Percentiles rank a stretch among this genome's conserved stretches.
Conservation (phyloP, 2,888 invertebrate genomes). For the Amiota mariae region DNA sequence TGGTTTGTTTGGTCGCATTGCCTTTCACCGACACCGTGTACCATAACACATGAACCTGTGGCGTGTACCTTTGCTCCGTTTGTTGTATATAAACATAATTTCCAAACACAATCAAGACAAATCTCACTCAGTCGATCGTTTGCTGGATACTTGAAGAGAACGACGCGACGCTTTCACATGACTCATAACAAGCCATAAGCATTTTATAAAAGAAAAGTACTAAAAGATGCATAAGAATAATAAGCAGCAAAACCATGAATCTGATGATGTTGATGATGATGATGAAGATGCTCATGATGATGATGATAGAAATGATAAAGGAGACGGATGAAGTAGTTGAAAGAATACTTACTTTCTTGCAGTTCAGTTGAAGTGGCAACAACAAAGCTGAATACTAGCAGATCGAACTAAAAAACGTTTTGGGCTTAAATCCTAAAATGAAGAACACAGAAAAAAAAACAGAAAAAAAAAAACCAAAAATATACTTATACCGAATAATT, state of each 20-base stretch:
- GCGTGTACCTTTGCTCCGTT: conserved; percentile 49
- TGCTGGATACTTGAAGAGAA: background rate
- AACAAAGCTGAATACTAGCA: conserved; percentile 33
- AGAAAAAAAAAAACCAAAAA: no score
- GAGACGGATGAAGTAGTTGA: background rate
- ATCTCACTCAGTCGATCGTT: conserved; percentile 48
- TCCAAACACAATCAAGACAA: conserved; percentile 55
- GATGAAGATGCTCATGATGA: no score
- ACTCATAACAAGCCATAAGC: conserved; percentile 64
- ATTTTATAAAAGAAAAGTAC: conserved; percentile 45
- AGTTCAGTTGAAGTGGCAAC: conserved; percentile 10
- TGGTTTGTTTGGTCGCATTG: conserved; percentile 60
- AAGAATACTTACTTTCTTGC: background rate
- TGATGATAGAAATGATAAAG: background rate
- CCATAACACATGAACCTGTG: conserved; percentile 59
- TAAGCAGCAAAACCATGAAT: conserved; percentile 41
- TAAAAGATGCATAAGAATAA: conserved; percentile 51
- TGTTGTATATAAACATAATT: conserved; percentile 64
- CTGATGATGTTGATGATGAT: no score
- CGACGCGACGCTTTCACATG: conserved; percentile 60
- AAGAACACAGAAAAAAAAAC: conserved; percentile 40
- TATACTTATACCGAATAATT: conserved; percentile 65
- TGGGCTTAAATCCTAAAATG: conserved; percentile 17
- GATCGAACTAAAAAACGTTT: conserved; percentile 24
- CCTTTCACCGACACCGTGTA: conserved; percentile 56